phyloP scores from a whole-genome alignment of 2,113 vertebrate genomes.

The Pangasianodon gigas region DNA sequence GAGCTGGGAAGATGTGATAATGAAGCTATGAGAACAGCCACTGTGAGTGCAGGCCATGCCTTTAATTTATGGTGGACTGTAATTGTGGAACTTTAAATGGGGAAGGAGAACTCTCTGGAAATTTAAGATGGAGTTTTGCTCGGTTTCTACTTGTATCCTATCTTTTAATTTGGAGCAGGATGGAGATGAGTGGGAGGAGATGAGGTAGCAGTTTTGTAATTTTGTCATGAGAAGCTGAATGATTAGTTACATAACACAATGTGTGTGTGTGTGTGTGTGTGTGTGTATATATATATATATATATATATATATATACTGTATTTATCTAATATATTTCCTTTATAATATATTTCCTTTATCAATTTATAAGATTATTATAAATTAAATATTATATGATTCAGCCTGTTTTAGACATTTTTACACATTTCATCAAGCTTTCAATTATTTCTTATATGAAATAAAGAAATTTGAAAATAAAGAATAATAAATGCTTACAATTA shows the following conservation, averaged over 20 bases:
- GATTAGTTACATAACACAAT: too few species aligned
- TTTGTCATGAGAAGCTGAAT: too few species aligned
- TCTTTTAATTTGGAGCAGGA: background rate
- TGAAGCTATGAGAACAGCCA: background rate
- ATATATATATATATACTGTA: too few species aligned
- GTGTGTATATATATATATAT: too few species aligned
- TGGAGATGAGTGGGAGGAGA: background rate
- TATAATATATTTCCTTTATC: too few species aligned
- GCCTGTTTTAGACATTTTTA: background rate
- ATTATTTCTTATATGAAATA: background rate
- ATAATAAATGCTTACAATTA: background rate
- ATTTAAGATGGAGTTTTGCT: background rate
- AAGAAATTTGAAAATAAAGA: background rate
- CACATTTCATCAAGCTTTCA: background rate
- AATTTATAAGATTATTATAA: too few species aligned
- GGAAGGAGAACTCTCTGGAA: background rate
- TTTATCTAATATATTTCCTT: too few species aligned
- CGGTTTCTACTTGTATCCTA: background rate
- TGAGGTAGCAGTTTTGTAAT: background rate
- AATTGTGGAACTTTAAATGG: background rate
- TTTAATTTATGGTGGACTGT: conserved; percentile 3
- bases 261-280: too few species aligned
- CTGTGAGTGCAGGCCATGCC: background rate
- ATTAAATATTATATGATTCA: too few species aligned
- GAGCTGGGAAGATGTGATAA: conserved; percentile 8